Percentiles rank a stretch among this genome's conserved stretches.
Evolutionary conservation across 2,797 vertebrate species (phyloP).

Genomic region (Arrhamphus sclerolepis): DNA sequence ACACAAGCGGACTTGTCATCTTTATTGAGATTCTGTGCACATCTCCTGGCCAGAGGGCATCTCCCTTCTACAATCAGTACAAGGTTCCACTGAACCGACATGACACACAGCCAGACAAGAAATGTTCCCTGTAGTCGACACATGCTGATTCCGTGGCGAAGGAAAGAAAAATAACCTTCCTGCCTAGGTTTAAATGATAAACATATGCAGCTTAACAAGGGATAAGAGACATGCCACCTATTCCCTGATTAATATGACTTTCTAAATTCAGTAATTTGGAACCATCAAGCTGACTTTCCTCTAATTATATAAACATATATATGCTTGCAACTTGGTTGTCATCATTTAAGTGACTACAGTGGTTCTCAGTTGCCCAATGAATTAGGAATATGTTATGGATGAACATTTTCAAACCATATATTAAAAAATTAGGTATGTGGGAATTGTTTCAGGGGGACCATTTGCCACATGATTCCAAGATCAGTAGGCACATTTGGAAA

Average conservation of each 20-base stretch:
- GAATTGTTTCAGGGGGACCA: conserved; percentile 1
- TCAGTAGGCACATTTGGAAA: conserved; percentile 16
- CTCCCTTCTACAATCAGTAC: conserved; percentile 62
- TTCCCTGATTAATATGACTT: not conserved
- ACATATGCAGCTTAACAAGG: conserved; percentile 14
- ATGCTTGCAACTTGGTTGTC: not conserved
- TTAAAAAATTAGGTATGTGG: not conserved
- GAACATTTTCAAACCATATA: too few species aligned
- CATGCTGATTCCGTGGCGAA: conserved; percentile 13
- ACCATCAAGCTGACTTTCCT: too few species aligned
- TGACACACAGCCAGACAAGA: conserved; percentile 43
- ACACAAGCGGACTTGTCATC: conserved; percentile 46
- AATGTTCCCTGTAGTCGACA: conserved; percentile 37
- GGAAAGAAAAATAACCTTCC: conserved; percentile 20
- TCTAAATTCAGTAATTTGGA: not conserved
- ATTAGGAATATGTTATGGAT: too few species aligned
- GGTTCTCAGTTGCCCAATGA: too few species aligned
- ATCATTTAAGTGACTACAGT: not conserved
- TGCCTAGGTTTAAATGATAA: conserved; percentile 18
- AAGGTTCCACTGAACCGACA: conserved; percentile 60
- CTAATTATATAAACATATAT: too few species aligned
- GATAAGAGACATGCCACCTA: not conserved
- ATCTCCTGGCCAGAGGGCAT: conserved; percentile 64
- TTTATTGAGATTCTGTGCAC: conserved; percentile 66
- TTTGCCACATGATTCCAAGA: conserved; percentile 18